A percentile compares a stretch with the other conserved stretches of the same genome.
phyloP scores from a whole-genome alignment of 2,797 vertebrate species.

The Enteromius anoplus region DNA sequence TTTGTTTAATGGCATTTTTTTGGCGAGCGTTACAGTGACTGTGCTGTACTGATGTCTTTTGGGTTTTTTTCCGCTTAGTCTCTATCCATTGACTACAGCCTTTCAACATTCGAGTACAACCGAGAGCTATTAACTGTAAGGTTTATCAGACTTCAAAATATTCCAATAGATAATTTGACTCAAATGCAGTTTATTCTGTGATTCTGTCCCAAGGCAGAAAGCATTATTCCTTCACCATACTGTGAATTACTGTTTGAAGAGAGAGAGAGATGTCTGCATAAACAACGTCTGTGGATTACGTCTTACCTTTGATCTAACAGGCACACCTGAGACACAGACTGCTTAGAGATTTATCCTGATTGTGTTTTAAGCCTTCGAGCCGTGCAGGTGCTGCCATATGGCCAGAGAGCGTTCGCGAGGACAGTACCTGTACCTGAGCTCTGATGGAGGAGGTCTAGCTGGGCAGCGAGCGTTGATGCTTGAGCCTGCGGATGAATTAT shows the following conservation, averaged over 20 bases:
- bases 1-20: too few relatives aligned
- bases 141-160: too few relatives aligned
- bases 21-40: too few relatives aligned
- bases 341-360: conserved; percentile 64
- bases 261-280: too few relatives aligned
- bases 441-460: conserved; percentile 38
- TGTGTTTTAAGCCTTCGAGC: conserved; percentile 56
- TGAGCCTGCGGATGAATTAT: conserved; percentile 71
- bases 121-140: too few relatives aligned
- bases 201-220: background rate
- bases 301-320: conserved; percentile 53
- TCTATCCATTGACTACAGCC: too few relatives aligned
- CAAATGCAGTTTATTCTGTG: background rate
- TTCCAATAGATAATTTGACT: background rate
- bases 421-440: background rate
- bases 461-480: conserved; percentile 61
- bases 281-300: conserved; percentile 64
- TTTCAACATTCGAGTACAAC: too few relatives aligned
- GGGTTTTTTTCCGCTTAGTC: too few relatives aligned
- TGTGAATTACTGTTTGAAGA: too few relatives aligned
- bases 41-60: too few relatives aligned
- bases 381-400: conserved; percentile 45
- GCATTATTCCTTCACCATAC: too few relatives aligned
- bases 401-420: conserved; percentile 3
- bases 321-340: conserved; percentile 42